A percentile compares a stretch with the other conserved stretches of the same genome.
phyloP scores from a whole-genome alignment of 2,113 vertebrate genomes.

The Connochaetes taurinus region DNA sequence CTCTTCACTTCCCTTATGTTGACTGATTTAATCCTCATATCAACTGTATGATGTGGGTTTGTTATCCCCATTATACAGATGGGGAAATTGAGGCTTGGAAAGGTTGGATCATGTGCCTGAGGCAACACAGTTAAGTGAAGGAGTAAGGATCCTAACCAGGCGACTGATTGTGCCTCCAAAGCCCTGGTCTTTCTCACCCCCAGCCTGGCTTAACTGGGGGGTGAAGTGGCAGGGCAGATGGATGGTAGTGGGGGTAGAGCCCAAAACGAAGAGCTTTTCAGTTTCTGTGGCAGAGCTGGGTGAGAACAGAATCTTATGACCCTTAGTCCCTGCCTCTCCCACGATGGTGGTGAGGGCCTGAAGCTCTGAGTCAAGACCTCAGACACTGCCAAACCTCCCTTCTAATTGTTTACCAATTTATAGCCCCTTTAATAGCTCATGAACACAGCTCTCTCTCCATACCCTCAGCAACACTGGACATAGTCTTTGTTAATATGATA shows the following conservation, averaged over 20 bases:
- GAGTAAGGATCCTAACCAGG: neutral
- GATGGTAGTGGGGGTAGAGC: neutral
- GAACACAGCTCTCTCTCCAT: neutral
- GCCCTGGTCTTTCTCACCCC: neutral
- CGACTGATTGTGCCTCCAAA: fast-evolving
- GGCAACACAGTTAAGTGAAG: neutral
- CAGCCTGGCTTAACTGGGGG: neutral
- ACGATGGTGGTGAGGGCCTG: neutral
- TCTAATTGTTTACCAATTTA: neutral
- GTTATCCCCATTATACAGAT: neutral
- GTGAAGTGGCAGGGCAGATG: neutral
- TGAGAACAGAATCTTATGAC: neutral
- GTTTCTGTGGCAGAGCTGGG: neutral
- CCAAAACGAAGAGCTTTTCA: neutral
- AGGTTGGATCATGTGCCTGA: neutral
- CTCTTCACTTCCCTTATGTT: neutral
- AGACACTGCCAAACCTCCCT: neutral
- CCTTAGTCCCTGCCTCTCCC: neutral
- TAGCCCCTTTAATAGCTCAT: neutral
- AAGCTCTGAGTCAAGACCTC: neutral
- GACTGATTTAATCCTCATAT: neutral
- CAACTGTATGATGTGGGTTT: neutral
- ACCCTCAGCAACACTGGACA: neutral
- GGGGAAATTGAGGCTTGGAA: neutral
- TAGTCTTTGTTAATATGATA: neutral